A percentile compares a stretch with the other conserved stretches of the same genome.
phyloP scores from a whole-genome alignment of 1,140 invertebrate species.

The Brachionus angularis region DNA sequence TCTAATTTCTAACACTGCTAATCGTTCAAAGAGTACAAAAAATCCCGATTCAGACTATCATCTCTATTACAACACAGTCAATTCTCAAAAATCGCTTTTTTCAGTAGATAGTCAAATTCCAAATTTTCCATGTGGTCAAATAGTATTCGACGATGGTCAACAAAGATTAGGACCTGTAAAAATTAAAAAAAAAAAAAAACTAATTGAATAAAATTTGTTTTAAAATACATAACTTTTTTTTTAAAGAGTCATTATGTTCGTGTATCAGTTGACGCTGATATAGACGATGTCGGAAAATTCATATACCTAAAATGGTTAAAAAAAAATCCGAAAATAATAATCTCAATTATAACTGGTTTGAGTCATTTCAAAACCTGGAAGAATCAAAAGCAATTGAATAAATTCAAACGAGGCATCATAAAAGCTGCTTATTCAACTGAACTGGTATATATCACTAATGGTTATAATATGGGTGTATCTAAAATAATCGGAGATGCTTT shows the following conservation, averaged over 20 bases:
- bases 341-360: constrained; percentile 9
- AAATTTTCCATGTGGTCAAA: not conserved
- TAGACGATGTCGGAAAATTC: constrained; percentile 17
- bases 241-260: constrained; percentile 3
- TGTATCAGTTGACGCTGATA: not conserved
- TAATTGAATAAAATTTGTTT: no score
- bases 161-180: not conserved
- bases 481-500: constrained; percentile 36
- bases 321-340: constrained; percentile 33
- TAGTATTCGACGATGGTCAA: constrained; percentile 21
- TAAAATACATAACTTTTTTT: no score
- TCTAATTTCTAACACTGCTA: no score
- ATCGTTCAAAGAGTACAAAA: no score
- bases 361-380: constrained; percentile 22
- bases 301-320: not conserved
- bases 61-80: not conserved
- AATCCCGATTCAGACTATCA: not conserved
- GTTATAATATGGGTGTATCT: constrained; percentile 13
- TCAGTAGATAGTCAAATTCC: not conserved
- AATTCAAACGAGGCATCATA: constrained; percentile 30
- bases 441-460: constrained; percentile 24
- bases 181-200: not conserved
- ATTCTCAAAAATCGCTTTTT: not conserved
- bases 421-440: constrained; percentile 26
- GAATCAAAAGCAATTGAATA: constrained; percentile 28